Base-by-base conservation (phyloP, 23 tunicate genomes). In the Styela plicata region DNA sequence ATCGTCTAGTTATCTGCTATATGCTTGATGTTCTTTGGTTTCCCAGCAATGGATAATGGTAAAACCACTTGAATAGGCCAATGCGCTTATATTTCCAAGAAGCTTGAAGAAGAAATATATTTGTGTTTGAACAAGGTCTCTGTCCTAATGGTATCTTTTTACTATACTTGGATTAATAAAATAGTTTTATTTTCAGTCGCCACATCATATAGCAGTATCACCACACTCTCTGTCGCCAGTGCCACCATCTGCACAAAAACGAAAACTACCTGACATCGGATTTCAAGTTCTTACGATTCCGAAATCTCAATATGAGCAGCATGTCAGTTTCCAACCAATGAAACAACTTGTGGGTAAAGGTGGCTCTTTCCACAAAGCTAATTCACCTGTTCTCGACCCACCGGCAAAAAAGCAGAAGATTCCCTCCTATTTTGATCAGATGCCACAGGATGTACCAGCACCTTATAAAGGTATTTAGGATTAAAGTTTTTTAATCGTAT, bases 221-320 rank as follows among this genome's bases (percentile, higher is more conserved):
- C 13, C 57, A 5, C 57, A 44, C 13, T 44, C 57, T 44, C 57
- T 44, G 10, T 5, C 57, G 13, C 57, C 57, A 5, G 7, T 17
- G 17, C 24, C 77, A 16, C 24, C 77, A 3, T 13, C 5, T 16
- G 34, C 18, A 3, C 32, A 13, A 34, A 71, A 71, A 34, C 77
- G 77, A 7, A 71, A 71, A 32, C 17, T 71, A 30, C 77, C 77
- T 18, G 34, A 44, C 57, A 44, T 21, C 7, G 36, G 34, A 28
- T 32, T 71, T 21, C 77, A 71, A 32, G 13, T 71, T 16, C 32
- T 71, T 18, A 32, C 77, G 5, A 71, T 71, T 26, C 77, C 77
- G 35, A 71, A 29, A 71, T 28, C 77, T 2, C 77, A 71, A 71
- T 71, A 71, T 71, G 36, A 71, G 36, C 36, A 34, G 34, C 77